Evolutionary conservation across 2,888 invertebrate genomes (phyloP), one percentile per base, ranked within the genome.

Genomic region (Pasiphila rectangulata): DNA sequence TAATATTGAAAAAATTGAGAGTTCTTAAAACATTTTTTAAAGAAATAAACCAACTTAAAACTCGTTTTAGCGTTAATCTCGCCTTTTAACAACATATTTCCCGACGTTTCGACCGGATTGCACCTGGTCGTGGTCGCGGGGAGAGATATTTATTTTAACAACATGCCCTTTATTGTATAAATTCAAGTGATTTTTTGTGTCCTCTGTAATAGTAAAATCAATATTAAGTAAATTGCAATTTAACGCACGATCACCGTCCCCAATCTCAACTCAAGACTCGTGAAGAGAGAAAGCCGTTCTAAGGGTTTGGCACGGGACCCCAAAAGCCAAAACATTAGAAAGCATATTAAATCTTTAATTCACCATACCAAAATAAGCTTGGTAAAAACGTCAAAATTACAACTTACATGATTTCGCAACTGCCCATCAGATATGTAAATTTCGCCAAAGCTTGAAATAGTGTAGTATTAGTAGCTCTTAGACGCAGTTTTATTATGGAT

Each of bases 361-460:
- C 61, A 53, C 58, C 54, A 67, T 68, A 72, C 68, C 46, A 57
- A 58, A 40, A 57, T 56, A 65, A 59, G 56, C 13, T 43, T 38
- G 13, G 39, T 45, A 64, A 65, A 59, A 67, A 69, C 72, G 58
- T 64, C 68, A 69, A 73, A 81, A 82, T 84, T 85, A 45, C 46
- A 21, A 54, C 46, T 56, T 56, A 45, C 80, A 72, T 68, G 51
- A 68, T 59, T 53, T 59, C 59, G 63, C 56, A 85, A 75, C 85
- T 79, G 70, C 76, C 79, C 85, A 88, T 88, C 83, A 85, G 69
- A 64, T 79, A 88, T 88, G 87, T 83, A 76, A 88, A 88, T 88
- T 73, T 63, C 29, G 41, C 23, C 49, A 55, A 61, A 65, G 72
- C 70, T 61, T 68, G 72, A 67, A 77, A 72, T 69, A 63, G 64